Conservation (phyloP, 2,113 vertebrate genomes). For the Girardinichthys multiradiatus region DNA sequence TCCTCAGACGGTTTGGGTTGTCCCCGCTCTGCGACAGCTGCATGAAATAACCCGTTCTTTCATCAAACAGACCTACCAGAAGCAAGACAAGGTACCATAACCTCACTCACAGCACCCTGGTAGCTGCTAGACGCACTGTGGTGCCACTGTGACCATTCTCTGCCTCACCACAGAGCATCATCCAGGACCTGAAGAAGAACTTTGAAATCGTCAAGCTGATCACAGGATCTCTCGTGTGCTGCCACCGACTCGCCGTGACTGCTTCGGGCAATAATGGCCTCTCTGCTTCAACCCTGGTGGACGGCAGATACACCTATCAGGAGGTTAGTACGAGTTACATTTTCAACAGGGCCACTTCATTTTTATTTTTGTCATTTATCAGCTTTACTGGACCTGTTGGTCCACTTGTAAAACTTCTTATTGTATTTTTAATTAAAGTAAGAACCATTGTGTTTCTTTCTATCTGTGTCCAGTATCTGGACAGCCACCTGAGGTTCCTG, state of each 20-base stretch:
- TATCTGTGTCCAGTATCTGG: constrained; percentile 88
- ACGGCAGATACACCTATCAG: constrained; percentile 95
- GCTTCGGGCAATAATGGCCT: constrained; percentile 89
- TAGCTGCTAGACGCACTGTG: neutral
- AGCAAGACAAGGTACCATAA: constrained; percentile 94
- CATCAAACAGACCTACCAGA: constrained; percentile 99
- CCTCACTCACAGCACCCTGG: neutral
- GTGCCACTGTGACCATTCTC: constrained; percentile 3
- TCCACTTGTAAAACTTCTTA: too few relatives aligned
- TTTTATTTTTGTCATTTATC: too few relatives aligned
- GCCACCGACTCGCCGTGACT: constrained; percentile 90
- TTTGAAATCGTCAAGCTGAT: constrained; percentile 99
- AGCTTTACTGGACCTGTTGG: neutral
- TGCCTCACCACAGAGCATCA: constrained; percentile 87
- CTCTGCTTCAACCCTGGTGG: constrained; percentile 87
- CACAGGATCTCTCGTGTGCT: constrained; percentile 93
- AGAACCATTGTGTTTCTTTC: too few relatives aligned
- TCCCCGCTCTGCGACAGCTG: constrained; percentile 95
- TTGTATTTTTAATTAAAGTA: too few relatives aligned
- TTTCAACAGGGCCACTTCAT: too few relatives aligned
- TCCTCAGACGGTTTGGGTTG: constrained; percentile 96
- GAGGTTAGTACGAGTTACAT: constrained; percentile 81
- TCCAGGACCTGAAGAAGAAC: constrained; percentile 99
- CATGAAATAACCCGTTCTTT: constrained; percentile 98
- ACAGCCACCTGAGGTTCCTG: constrained; percentile 96